Percentiles rank a stretch among this genome's conserved stretches.
Evolutionary conservation across 2,113 vertebrate genomes (phyloP).

Genomic region (Irena cyanogastra): DNA sequence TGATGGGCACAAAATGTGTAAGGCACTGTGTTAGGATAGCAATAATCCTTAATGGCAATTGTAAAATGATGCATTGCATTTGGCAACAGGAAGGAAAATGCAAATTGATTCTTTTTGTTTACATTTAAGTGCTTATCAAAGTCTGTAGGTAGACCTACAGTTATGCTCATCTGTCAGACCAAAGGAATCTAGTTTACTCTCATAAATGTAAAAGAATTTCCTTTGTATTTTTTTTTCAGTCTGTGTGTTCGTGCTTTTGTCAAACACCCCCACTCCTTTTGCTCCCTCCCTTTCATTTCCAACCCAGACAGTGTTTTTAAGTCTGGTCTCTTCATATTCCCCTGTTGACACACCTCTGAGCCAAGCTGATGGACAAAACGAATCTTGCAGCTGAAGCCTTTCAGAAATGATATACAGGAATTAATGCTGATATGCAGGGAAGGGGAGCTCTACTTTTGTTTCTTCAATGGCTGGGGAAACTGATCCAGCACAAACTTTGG

Average conservation of each 20-base stretch:
- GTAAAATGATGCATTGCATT: constrained; percentile 63
- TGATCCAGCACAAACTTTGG: constrained; percentile 17
- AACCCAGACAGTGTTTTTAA: constrained; percentile 32
- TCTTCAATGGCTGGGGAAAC: background rate
- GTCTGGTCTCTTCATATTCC: constrained; percentile 23
- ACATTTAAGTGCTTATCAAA: constrained; percentile 66
- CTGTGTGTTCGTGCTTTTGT: background rate
- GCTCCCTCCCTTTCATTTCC: background rate
- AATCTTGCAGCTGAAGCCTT: constrained; percentile 5
- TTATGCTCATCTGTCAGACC: constrained; percentile 43
- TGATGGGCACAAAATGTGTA: constrained; percentile 38
- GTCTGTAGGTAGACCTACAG: constrained; percentile 35
- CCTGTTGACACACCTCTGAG: constrained; percentile 13
- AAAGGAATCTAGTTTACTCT: constrained; percentile 53
- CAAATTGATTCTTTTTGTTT: constrained; percentile 68
- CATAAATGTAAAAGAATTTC: background rate
- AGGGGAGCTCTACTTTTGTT: constrained; percentile 18
- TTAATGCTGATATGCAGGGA: constrained; percentile 36
- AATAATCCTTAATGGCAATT: constrained; percentile 65
- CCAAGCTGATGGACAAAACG: background rate
- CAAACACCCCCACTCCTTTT: background rate
- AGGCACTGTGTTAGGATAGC: constrained; percentile 49
- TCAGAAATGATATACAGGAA: constrained; percentile 19
- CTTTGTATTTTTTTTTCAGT: background rate
- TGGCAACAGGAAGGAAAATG: constrained; percentile 70